Evolutionary conservation across 2,888 invertebrate genomes (phyloP).

Genomic region (Chymomyza fuscimana): DNA sequence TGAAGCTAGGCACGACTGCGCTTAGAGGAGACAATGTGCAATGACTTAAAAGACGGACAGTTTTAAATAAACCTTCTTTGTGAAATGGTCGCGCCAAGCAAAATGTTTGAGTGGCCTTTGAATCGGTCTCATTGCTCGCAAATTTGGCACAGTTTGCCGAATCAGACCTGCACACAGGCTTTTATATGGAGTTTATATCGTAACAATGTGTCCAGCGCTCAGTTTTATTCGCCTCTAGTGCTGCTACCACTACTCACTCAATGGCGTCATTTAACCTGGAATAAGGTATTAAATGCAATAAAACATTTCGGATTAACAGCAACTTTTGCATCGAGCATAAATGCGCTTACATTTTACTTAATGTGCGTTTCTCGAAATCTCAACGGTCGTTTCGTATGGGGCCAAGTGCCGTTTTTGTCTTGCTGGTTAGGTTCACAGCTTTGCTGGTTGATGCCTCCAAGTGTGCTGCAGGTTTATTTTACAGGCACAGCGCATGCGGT

Average conservation of each 20-base stretch:
- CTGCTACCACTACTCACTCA: slow-evolving; percentile 51
- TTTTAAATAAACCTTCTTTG: background rate
- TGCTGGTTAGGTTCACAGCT: slow-evolving; percentile 31
- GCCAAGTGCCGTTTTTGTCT: slow-evolving; percentile 30
- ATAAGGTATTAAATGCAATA: slow-evolving; percentile 9
- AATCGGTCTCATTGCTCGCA: slow-evolving; percentile 28
- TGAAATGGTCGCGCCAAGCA: slow-evolving; percentile 48
- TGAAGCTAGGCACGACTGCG: background rate
- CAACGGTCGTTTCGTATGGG: slow-evolving; percentile 32
- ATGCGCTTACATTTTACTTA: slow-evolving; percentile 35
- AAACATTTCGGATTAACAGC: slow-evolving; percentile 41
- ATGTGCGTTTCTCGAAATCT: slow-evolving; percentile 42
- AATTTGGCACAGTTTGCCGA: slow-evolving; percentile 43
- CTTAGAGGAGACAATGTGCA: background rate
- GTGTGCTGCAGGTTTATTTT: slow-evolving; percentile 33
- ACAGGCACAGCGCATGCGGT: slow-evolving; percentile 50
- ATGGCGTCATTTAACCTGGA: slow-evolving; percentile 27
- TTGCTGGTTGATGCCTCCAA: slow-evolving; percentile 42
- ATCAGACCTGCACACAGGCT: slow-evolving; percentile 45
- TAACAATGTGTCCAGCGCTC: slow-evolving; percentile 53
- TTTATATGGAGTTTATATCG: slow-evolving; percentile 57
- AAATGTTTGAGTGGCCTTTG: slow-evolving; percentile 42
- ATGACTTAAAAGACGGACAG: background rate
- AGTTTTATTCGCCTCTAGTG: slow-evolving; percentile 49
- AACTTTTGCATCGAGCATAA: slow-evolving; percentile 32